Evolutionary conservation across 2,113 vertebrate genomes (phyloP), one percentile per base, ranked within the genome.

Genomic region (Oncorhynchus clarkii): DNA sequence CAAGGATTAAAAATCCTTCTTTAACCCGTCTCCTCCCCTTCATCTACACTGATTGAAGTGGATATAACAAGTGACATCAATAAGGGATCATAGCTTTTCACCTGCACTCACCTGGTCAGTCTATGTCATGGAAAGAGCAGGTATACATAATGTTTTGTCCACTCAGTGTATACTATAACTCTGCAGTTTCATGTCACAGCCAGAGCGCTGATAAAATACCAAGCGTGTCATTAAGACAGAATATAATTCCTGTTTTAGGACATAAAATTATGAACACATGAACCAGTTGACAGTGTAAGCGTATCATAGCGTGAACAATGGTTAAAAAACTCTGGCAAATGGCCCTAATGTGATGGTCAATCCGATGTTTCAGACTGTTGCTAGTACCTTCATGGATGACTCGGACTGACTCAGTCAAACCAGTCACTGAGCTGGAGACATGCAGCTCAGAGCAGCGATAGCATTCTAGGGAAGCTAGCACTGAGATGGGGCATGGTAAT

Each of bases 371-470:
- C 54, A 57, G 4, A 57, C 54, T 57, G 54, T 57, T 18, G 54
- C 54, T 20, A 20, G 39, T 45, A 45, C 54, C 54, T 57, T 45
- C 39, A 11, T 45, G 39, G 39, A 45, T 45, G 39, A 45, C 39
- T 45, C 9, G 39, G 39, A 11, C 39, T 3, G 39, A 45, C 39
- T 45, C 39, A 45, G 8, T 45, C 39, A 45, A 45, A 45, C 34
- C 34, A 39, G 39, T 45, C 39, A 45, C 39, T 45, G 39, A 45
- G 39, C 39, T 45, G 39, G 9, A 9, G 39, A 77, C 72, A 90
- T 90, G 90, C 90, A 87, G 72, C 74, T 81, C 76, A 82, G 77
- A 34, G 80, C 72, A 76, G 78, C 76, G 78, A 81, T 51, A 72
- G 59, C 86, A 89, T 89, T 87, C 85, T 80, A n/a, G 59, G 73